These are phyloP conservation scores for Drosophila silvestris DNA, from an alignment of 2,888 invertebrate species.

Conservation along the genomic window DNA sequence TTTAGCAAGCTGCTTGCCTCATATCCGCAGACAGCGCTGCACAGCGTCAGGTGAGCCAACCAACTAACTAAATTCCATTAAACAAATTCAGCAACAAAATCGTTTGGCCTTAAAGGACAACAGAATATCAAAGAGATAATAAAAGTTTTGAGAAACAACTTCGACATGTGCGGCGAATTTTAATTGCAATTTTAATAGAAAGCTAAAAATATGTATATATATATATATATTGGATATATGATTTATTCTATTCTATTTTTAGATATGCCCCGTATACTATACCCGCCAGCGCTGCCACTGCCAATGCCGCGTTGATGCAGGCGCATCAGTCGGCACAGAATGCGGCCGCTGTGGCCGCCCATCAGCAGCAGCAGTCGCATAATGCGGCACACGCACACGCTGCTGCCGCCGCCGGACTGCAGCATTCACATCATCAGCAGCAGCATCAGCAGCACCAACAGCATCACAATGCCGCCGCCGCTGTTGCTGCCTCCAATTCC, in stretches of 20 bases:
- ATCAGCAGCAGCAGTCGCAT: constrained; percentile 75
- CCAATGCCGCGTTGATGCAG: constrained; percentile 86
- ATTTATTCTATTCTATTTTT: neutral
- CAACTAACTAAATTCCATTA: neutral
- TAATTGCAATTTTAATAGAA: neutral
- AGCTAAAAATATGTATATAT: neutral
- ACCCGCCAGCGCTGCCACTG: constrained; percentile 86
- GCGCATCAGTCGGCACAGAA: constrained; percentile 78
- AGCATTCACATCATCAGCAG: constrained; percentile 81
- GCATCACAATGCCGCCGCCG: constrained; percentile 63
- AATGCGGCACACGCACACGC: constrained; percentile 61
- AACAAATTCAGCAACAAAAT: neutral
- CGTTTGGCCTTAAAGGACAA: neutral
- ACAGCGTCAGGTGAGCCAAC: constrained; percentile 83
- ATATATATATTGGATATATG: neutral
- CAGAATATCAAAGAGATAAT: neutral
- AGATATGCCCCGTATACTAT: constrained; percentile 89
- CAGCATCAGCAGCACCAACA: constrained; percentile 52
- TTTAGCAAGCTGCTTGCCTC: constrained; percentile 89
- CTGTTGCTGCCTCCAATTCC: constrained; percentile 62
- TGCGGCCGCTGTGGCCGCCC: constrained; percentile 76
- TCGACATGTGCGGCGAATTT: neutral
- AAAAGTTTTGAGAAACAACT: neutral
- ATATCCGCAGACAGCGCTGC: constrained; percentile 87
- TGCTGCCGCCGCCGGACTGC: constrained; percentile 65